Conservation (phyloP, 2,888 invertebrate species). For the Callosobruchus maculatus region DNA sequence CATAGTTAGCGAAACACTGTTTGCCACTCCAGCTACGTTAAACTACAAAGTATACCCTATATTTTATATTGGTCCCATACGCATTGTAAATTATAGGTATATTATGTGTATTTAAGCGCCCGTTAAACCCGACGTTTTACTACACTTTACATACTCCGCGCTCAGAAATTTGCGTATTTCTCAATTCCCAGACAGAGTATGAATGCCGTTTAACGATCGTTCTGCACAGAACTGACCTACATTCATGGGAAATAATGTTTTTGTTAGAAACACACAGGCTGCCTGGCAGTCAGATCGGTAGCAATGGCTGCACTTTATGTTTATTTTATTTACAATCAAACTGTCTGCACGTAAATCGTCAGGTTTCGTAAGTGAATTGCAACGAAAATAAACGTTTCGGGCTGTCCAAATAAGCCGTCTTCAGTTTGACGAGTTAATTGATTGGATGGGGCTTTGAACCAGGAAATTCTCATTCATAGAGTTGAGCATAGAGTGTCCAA, state of each 20-base stretch:
- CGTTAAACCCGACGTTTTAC: neutral
- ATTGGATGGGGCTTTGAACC: neutral
- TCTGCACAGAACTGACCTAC: neutral
- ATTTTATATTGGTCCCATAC: neutral
- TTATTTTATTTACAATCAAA: neutral
- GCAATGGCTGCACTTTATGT: neutral
- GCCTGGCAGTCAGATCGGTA: neutral
- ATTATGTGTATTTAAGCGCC: too few species aligned
- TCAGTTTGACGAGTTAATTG: neutral
- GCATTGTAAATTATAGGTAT: neutral
- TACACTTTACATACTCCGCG: neutral
- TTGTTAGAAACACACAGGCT: neutral
- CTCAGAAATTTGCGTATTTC: neutral
- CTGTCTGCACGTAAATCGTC: neutral
- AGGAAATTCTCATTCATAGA: neutral
- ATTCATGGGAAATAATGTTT: neutral
- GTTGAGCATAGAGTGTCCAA: too few species aligned
- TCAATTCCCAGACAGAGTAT: neutral
- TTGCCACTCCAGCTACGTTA: too few species aligned
- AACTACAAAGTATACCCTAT: too few species aligned
- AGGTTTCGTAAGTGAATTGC: neutral
- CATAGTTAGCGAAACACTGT: too few species aligned
- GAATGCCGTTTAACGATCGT: neutral
- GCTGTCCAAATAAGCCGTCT: neutral
- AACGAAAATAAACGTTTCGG: neutral